Base-by-base conservation (phyloP, 2,113 vertebrate species). In the Rhabdomys dilectus region DNA sequence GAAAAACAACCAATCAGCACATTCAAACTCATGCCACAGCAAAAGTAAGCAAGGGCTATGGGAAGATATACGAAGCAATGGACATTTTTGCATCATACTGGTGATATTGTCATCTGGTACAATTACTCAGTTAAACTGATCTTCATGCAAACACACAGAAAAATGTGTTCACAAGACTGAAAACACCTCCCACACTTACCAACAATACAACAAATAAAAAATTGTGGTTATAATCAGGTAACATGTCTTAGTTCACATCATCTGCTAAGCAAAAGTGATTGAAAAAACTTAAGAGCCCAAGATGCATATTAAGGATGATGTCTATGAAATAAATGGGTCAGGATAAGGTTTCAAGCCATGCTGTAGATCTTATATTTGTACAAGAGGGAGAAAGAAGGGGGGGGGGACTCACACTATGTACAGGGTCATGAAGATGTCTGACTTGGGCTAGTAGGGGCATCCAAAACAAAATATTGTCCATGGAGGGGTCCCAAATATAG, bases 381-480 rank as follows among this genome's bases (percentile, higher is more conserved):
- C 45, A 88, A 92, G 42, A 39, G 34, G 22, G 11, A 70, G 45
- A 1, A 22, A 7, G 34, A 1, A 5, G 9, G 10, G 5, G 39
- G 26, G 29, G n/a, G 22, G 85, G 17, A 22, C 66, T 48, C 53
- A 66, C 1, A 21, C 29, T 11, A 34, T 4, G 2, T 7, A 39
- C 0, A 0, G 1, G 26, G 39, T 76, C 77, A 51, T 64, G 17
- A 68, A 24, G 78, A 45, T 0, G 4, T 64, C 78, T 89, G 53
- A 22, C n/a, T n/a, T 19, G 17, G 29, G 10, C 8, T 48, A 31
- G 0, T 5, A 34, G 26, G 39, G 68, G 53, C 1, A 4, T 2
- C 9, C n/a, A 24, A 17, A 13, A 56, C 42, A 80, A 76, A 60
- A 60, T 4, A 36, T 4, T 24, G 42, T 29, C 56, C 22, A 66